Percentiles rank a stretch among this genome's conserved stretches.
These are phyloP conservation scores for Muschampia plurimacula DNA, from an alignment of 2,888 invertebrate species.

Conservation along the genomic window DNA sequence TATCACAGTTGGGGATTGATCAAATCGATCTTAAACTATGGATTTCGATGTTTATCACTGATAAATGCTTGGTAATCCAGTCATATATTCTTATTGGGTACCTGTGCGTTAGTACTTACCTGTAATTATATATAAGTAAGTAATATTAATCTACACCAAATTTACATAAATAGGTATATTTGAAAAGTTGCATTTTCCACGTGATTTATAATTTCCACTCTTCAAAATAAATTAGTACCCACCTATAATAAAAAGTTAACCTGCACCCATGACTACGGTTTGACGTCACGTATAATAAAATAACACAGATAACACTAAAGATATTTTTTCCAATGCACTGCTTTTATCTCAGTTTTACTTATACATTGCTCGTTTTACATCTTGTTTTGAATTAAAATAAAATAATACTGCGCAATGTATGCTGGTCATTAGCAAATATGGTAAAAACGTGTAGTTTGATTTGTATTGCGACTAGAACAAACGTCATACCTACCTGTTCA, in stretches of 20 bases:
- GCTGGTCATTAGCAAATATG: slow-evolving; percentile 7
- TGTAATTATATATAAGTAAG: no score
- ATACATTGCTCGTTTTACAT: slow-evolving; percentile 13
- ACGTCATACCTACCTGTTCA: slow-evolving; percentile 18
- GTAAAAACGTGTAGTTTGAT: slow-evolving; percentile 12
- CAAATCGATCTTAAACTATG: no score
- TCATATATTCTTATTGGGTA: no score
- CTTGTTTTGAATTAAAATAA: background rate
- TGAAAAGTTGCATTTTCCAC: slow-evolving; percentile 4
- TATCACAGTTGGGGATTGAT: no score
- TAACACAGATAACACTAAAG: background rate
- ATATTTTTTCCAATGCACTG: background rate
- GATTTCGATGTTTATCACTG: no score
- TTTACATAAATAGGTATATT: no score
- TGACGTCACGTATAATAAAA: slow-evolving; percentile 37
- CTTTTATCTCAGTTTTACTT: background rate
- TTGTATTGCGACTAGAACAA: background rate
- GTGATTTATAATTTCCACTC: slow-evolving; percentile 16
- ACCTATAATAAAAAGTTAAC: slow-evolving; percentile 14
- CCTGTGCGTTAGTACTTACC: no score
- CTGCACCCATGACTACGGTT: background rate
- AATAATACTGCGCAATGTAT: slow-evolving; percentile 16
- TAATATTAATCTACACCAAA: no score
- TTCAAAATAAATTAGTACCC: slow-evolving; percentile 4
- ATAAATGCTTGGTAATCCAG: no score